Base-by-base conservation (phyloP, 2,888 invertebrate genomes). In the Lacanobia oleracea region DNA sequence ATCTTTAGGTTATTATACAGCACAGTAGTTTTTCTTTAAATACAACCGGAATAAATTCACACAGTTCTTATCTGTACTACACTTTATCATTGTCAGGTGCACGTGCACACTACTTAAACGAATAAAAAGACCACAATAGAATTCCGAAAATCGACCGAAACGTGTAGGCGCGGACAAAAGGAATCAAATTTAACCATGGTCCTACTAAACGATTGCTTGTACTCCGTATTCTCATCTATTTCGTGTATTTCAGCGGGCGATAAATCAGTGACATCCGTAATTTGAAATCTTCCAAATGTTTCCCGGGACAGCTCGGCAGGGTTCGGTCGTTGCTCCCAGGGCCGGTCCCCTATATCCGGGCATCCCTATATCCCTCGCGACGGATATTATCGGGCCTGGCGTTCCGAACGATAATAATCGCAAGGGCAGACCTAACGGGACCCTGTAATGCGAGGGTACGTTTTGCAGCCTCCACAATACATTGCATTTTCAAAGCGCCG, bases 371-470 rank as follows among this genome's bases (percentile, higher is more conserved):
- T 88, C 88, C 88, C 85, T 86, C 83, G 86, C 88, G 86, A 86
- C 88, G 89, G 90, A 90, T 92, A 89, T 89, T 90, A 91, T 91
- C 92, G 86, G 86, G 85, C 82, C 83, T 79, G 48, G 84, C 87
- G 87, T 87, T 86, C 87, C 86, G 77, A 81, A 84, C 88, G 91
- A 92, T 92, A 89, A 91, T 92, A 91, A 92, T 91, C 91, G 87
- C 90, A 87, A 90, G 91, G 91, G 88, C 90, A 89, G 87, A 86
- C 88, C 90, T 91, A 91, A 90, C 91, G 91, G 86, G 89, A 88
- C 86, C 84, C 86, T 86, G 86, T 90, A 89, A 89, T 88, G 87
- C 83, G 88, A 89, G 89, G 90, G 89, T 86, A 87, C 88, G 84
- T 86, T 84, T 83, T 84, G 82, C 83, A 78, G 77, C 75, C 78